phyloP scores from a whole-genome alignment of 2,888 invertebrate genomes.

The Drosophila subquinaria region DNA sequence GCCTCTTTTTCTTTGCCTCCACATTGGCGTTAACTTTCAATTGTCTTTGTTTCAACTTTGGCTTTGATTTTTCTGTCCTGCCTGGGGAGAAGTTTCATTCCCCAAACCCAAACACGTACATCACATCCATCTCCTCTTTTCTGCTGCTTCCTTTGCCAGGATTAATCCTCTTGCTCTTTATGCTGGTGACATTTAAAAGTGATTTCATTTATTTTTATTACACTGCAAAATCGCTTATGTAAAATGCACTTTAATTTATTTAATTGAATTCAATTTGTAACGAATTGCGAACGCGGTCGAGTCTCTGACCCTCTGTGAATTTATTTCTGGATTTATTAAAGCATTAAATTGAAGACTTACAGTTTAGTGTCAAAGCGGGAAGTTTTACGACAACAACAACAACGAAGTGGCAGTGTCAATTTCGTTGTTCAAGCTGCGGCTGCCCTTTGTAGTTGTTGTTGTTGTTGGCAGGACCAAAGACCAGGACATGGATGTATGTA shows the following conservation, averaged over 20 bases:
- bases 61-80: conserved; percentile 63
- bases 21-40: conserved; percentile 42
- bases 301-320: conserved; percentile 16
- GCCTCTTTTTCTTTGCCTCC: background rate
- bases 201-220: conserved; percentile 60
- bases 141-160: background rate
- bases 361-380: conserved; percentile 61
- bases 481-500: conserved; percentile 59
- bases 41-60: conserved; percentile 67
- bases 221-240: conserved; percentile 55
- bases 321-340: conserved; percentile 69
- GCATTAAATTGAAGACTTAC: conserved; percentile 74
- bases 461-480: conserved; percentile 44
- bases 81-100: conserved; percentile 18
- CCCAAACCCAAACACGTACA: background rate
- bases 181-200: conserved; percentile 49
- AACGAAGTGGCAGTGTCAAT: conserved; percentile 50
- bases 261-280: conserved; percentile 75
- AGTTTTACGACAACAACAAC: conserved; percentile 51
- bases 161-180: conserved; percentile 27
- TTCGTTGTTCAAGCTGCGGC: conserved; percentile 63
- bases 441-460: conserved; percentile 41
- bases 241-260: conserved; percentile 78
- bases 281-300: conserved; percentile 54
- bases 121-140: background rate